Evolutionary conservation across 2,797 vertebrate species (phyloP), one percentile per base, ranked within the genome.

Genomic region (Sebastes vulpes): DNA sequence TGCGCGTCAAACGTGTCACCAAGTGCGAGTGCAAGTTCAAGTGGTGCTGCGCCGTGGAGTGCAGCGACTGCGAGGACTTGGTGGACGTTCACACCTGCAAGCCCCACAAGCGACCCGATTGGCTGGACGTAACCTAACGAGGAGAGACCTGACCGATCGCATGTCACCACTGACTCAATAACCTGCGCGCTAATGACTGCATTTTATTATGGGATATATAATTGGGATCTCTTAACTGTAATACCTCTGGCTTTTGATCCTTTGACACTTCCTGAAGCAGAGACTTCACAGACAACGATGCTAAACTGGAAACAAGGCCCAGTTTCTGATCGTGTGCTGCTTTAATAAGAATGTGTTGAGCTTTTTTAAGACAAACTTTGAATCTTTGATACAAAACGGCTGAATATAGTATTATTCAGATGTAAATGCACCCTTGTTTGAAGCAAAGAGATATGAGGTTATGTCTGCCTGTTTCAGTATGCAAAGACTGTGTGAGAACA

Each of bases 21-120:
- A 98, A 99, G 95, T 99, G 99, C 21, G 99, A 99, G 94, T 99
- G 99, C 95, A 99, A 99, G 94, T 99, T 99, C 95, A 97, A 97
- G 91, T 99, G 99, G 99, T 99, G 99, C 94, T 99, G 99, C 71
- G 95, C 97, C 0, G 99, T 99, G 75, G 97, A 98, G 91, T 99
- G 99, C 96, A 97, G 96, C 80, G 97, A 98, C 93, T 99, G 99
- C 7, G 96, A 98, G 94, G 97, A 98, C 80, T 91, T 96, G 21
- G 97, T 99, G 92, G 98, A 99, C 3, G 84, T 99, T 82, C 98
- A 99, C 93, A 99, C 98, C 0, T 99, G 99, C 92, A 99, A 99
- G 90, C 98, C 98, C 0, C 97, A 98, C 57, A 99, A 98, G 90
- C 95, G 97, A 68, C 97, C 98, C 0, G 97, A 98, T 77, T 98